Evolutionary conservation across 2,888 invertebrate species (phyloP).

Genomic region (Melolontha melolontha): DNA sequence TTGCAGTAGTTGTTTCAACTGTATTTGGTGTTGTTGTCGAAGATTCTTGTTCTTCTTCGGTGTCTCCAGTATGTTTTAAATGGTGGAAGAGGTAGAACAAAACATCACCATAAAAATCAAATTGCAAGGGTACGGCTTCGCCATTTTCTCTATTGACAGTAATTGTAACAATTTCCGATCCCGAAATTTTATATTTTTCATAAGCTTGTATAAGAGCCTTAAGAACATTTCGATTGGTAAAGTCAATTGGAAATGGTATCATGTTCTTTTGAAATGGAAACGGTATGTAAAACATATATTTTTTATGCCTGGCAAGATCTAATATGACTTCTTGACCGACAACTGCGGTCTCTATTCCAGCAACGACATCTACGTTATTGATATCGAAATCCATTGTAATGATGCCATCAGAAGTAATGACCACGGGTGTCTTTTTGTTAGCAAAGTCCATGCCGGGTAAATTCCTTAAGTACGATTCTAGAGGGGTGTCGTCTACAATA

Average conservation of each 20-base stretch:
- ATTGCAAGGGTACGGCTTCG: background rate
- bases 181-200: background rate
- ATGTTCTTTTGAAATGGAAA: background rate
- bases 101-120: conserved; percentile 1
- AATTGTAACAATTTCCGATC: background rate
- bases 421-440: background rate
- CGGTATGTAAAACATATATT: conserved; percentile 1
- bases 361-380: background rate
- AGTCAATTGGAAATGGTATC: background rate
- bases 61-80: background rate
- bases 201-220: background rate
- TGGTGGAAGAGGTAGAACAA: background rate
- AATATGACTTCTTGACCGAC: background rate
- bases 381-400: conserved; percentile 10
- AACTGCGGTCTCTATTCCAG: background rate
- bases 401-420: background rate
- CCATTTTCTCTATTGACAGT: background rate
- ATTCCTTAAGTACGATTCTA: too few relatives aligned
- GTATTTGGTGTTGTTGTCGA: background rate
- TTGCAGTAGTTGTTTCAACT: background rate
- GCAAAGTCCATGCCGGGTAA: background rate
- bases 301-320: background rate
- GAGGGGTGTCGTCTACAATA: too few relatives aligned
- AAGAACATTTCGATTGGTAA: background rate
- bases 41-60: background rate